These are phyloP conservation scores for Drosophila vallismaia DNA, from an alignment of 2,888 invertebrate genomes.

Conservation along the genomic window DNA sequence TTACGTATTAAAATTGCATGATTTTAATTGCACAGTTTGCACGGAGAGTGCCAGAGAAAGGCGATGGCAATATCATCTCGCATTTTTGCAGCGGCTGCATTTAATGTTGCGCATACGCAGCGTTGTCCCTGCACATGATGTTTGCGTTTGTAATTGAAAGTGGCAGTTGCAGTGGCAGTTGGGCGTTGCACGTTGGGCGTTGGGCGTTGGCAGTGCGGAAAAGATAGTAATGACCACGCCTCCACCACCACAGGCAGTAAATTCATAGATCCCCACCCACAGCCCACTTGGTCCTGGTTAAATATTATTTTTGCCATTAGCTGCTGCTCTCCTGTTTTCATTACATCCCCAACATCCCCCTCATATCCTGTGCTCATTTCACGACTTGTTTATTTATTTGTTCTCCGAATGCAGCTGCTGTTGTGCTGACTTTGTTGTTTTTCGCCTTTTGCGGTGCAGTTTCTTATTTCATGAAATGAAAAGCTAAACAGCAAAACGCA, in stretches of 20 bases:
- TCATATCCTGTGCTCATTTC: slow-evolving; percentile 39
- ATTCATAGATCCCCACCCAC: slow-evolving; percentile 11
- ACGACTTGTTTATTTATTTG: slow-evolving; percentile 54
- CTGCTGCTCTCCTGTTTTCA: slow-evolving; percentile 8
- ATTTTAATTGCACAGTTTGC: slow-evolving; percentile 78
- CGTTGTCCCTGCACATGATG: slow-evolving; percentile 40
- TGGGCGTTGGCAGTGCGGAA: slow-evolving; percentile 6
- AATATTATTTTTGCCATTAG: slow-evolving; percentile 62
- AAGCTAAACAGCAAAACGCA: slow-evolving; percentile 43
- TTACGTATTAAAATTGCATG: slow-evolving; percentile 78
- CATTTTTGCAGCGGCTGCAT: slow-evolving; percentile 59
- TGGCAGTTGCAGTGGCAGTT: slow-evolving; percentile 5
- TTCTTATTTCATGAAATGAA: slow-evolving; percentile 36
- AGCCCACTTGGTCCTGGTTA: slow-evolving; percentile 22
- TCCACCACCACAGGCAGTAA: slow-evolving; percentile 15
- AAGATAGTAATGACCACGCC: slow-evolving; percentile 48
- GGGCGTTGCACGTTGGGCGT: neutral
- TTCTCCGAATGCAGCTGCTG: slow-evolving; percentile 42
- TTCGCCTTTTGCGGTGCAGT: slow-evolving; percentile 29
- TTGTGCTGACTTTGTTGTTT: slow-evolving; percentile 27
- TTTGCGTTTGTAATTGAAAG: slow-evolving; percentile 41
- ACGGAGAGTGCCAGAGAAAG: slow-evolving; percentile 40
- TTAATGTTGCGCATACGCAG: slow-evolving; percentile 71
- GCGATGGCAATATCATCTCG: slow-evolving; percentile 31
- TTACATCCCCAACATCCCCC: slow-evolving; percentile 23